phyloP scores from a whole-genome alignment of 2,888 invertebrate species.

The Junonia oenone region DNA sequence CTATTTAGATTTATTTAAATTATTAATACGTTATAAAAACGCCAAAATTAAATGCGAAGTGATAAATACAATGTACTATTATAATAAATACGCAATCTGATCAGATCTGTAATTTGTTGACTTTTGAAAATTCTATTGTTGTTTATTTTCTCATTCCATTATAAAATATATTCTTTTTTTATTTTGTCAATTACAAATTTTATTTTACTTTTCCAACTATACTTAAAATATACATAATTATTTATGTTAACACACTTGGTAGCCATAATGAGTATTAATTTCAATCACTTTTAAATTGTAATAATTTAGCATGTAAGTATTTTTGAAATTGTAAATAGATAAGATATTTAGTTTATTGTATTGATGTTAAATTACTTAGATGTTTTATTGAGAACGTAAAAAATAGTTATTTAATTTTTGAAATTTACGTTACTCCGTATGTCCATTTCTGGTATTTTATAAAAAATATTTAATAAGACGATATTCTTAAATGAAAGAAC shows the following conservation, averaged over 20 bases:
- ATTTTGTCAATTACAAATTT: constrained; percentile 7
- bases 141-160: constrained; percentile 60
- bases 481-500: background rate
- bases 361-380: constrained; percentile 11
- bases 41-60: constrained; percentile 64
- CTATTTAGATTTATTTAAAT: constrained; percentile 34
- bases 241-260: constrained; percentile 17
- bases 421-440: background rate
- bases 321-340: constrained; percentile 18
- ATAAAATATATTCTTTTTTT: constrained; percentile 29
- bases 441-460: background rate
- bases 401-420: background rate
- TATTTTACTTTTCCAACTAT: constrained; percentile 11
- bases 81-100: constrained; percentile 47
- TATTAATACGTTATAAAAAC: constrained; percentile 37
- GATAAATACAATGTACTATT: constrained; percentile 40
- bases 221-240: constrained; percentile 13
- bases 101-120: constrained; percentile 64
- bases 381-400: constrained; percentile 13
- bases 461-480: background rate
- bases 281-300: constrained; percentile 17
- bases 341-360: constrained; percentile 1
- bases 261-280: constrained; percentile 29
- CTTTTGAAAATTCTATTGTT: constrained; percentile 44
- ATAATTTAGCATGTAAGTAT: constrained; percentile 1